Evolutionary conservation across 2,113 vertebrate genomes (phyloP).

Genomic region (Climacteris rufus): DNA sequence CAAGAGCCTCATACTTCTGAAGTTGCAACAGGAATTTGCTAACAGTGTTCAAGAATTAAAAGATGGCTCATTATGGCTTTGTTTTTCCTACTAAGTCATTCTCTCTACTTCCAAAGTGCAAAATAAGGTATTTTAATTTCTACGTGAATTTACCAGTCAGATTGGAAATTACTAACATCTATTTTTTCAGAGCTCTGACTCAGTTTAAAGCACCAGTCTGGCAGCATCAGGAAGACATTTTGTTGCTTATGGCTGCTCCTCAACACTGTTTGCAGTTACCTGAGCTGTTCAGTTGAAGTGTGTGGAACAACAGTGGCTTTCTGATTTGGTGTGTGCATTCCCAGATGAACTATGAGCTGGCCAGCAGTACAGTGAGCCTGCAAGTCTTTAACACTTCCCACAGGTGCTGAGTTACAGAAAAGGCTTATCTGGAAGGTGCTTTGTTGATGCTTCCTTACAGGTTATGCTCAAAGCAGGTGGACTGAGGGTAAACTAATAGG

Average conservation of each 20-base stretch:
- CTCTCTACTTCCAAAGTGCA: background rate
- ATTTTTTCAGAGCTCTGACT: background rate
- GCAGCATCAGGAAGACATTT: rapidly evolving
- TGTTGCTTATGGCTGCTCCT: background rate
- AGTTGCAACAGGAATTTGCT: background rate
- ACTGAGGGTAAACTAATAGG: background rate
- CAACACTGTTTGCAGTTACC: background rate
- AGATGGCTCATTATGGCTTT: background rate
- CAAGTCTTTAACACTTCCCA: background rate
- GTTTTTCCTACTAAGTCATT: background rate
- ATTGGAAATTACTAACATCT: background rate
- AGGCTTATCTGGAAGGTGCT: background rate
- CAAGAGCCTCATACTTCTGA: background rate
- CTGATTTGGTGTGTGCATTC: background rate
- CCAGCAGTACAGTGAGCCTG: background rate
- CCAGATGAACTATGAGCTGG: background rate
- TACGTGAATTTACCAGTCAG: background rate
- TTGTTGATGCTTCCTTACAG: background rate
- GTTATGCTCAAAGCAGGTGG: background rate
- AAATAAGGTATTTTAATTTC: background rate
- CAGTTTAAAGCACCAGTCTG: background rate
- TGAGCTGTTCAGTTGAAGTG: background rate
- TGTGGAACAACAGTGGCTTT: background rate
- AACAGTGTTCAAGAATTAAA: background rate
- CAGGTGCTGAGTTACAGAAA: background rate